Conservation (phyloP, 2,113 vertebrate genomes). For the Cavia aperea region DNA sequence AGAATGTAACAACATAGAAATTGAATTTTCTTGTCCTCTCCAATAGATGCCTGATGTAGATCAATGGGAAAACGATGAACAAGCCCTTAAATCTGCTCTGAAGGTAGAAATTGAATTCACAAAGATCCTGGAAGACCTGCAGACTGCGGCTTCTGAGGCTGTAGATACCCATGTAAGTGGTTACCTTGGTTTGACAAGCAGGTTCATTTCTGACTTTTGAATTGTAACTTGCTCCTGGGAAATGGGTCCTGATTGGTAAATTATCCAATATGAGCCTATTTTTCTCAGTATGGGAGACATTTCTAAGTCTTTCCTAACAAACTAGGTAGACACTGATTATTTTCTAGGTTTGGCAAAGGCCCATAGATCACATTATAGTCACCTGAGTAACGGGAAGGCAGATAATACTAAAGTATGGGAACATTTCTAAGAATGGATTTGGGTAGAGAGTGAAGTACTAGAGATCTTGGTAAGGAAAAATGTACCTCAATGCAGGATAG, state of each 20-base stretch:
- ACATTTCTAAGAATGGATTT: not conserved
- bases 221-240: not conserved
- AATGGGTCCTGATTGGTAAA: not conserved
- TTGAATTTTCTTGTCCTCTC: not conserved
- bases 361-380: not conserved
- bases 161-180: slow-evolving; percentile 35
- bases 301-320: not conserved
- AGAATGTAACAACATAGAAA: not conserved
- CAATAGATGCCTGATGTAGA: slow-evolving; percentile 9
- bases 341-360: not conserved
- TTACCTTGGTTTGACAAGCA: not conserved
- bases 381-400: slow-evolving; percentile 41
- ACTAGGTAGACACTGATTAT: not conserved
- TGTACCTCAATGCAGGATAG: not conserved
- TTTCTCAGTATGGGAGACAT: not conserved
- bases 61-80: not conserved
- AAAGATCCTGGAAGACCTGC: not conserved
- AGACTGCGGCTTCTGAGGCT: not conserved
- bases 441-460: not conserved
- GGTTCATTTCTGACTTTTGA: not conserved
- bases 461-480: not conserved
- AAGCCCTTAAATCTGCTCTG: slow-evolving; percentile 11
- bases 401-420: not conserved
- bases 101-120: not conserved
- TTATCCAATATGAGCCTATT: not conserved